Base-by-base conservation (phyloP, 2,888 invertebrate genomes). In the Sphaeridia pumilis region DNA sequence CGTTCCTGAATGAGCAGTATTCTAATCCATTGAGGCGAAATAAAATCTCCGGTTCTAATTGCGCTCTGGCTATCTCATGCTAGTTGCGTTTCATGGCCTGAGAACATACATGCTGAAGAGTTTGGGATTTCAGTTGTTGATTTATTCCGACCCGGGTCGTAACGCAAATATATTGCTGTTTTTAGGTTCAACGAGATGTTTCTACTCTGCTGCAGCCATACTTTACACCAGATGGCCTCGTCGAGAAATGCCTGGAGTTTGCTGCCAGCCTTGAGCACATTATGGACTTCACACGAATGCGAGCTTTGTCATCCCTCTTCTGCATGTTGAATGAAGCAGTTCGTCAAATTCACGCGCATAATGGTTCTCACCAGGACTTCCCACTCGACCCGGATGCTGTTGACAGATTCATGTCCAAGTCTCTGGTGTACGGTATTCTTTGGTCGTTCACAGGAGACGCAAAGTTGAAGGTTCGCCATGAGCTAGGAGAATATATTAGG, bases 391-490 rank as follows among this genome's bases (percentile, higher is more conserved):
- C 81, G 57, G 97, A 98, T 66, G 87, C 90, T 67, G 70, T 97
- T 58, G 97, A 97, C 69, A 81, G 84, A 5, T 99, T 92, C 70
- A 85, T 97, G 63, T 87, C 92, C 1, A 93, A 93, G 69, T 85
- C 88, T 70, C 76, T 99, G 55, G 81, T 98, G 0, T 93, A 94
- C 69, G 87, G 90, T 0, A 73, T 97, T 38, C 74, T 99, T 4
- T 99, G 98, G 98, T 92, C 95, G 52, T 93, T 99, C 68, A 85
- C 94, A 58, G 98, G 98, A 27, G 98, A 99, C 72, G 93, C 95
- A 38, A 94, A 93, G 71, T 78, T 98, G 43, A 97, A 94, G 77
- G 87, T 89, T 57, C 72, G 98, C 59, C 86, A 88, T 46, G 93
- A 95, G 72, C 75, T 99, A 59, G 93, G 95, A 2, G 94, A 98